phyloP scores from a whole-genome alignment of 1,140 invertebrate genomes.

The Zaprionus davidi region DNA sequence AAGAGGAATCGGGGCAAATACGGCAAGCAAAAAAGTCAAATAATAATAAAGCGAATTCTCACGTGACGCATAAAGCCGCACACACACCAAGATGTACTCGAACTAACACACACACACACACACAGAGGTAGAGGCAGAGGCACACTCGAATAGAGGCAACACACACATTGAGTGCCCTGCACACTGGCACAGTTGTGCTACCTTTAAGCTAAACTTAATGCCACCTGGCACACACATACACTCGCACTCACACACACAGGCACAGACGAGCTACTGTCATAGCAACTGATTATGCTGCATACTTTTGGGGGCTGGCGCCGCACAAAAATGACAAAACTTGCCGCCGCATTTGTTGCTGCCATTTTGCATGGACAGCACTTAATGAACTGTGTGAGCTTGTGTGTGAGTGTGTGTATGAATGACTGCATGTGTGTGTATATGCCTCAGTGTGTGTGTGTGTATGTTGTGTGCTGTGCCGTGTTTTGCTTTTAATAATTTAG shows the following conservation, averaged over 20 bases:
- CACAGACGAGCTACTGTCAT: constrained; percentile 3
- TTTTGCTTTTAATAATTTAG: constrained; percentile 80
- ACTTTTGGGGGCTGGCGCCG: constrained; percentile 52
- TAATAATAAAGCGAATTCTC: constrained; percentile 82
- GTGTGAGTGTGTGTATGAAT: neutral
- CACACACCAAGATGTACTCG: constrained; percentile 21
- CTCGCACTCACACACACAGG: constrained; percentile 18
- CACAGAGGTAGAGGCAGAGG: neutral
- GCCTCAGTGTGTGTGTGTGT: constrained; percentile 29
- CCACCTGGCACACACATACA: constrained; percentile 34
- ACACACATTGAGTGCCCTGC: constrained; percentile 29
- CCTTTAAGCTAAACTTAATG: constrained; percentile 31
- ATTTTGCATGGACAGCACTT: constrained; percentile 77
- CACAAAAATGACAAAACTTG: constrained; percentile 66
- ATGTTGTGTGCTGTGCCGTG: constrained; percentile 30
- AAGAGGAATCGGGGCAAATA: neutral
- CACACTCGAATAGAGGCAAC: constrained; percentile 29
- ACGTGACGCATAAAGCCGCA: constrained; percentile 74
- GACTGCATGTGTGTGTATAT: constrained; percentile 24
- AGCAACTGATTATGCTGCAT: constrained; percentile 70
- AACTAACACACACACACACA: constrained; percentile 30
- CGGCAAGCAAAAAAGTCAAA: constrained; percentile 52
- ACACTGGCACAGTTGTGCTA: constrained; percentile 22
- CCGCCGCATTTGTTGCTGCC: constrained; percentile 65
- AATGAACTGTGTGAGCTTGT: constrained; percentile 56